Base-by-base conservation (phyloP, 2,888 invertebrate species). In the Cremastinae sp. region DNA sequence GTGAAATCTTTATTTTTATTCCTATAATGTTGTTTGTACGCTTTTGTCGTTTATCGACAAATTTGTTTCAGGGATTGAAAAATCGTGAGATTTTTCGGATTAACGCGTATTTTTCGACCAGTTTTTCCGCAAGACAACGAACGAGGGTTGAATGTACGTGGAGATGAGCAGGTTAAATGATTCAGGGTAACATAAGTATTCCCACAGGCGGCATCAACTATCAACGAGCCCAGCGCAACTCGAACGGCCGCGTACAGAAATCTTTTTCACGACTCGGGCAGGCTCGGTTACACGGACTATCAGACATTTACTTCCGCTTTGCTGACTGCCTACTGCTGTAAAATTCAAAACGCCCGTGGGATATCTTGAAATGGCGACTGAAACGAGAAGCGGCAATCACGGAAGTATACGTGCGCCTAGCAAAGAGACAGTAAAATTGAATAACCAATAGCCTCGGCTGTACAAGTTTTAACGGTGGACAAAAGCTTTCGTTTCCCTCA, bases 361-460 rank as follows among this genome's bases (percentile, higher is more conserved):
- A 59, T 51, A 38, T 53, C 69, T 36, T 47, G 20, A 64, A 65
- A 69, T 53, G 43, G 49, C 38, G 53, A 64, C 64, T 70, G 12
- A 54, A 72, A 71, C 38, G 59, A 72, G 49, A 41, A 56, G 68
- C 72, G 56, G n/a, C 49, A 75, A 75, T 75, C 56, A 61, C 20
- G 10, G 9, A 16, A 22, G 10, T 47, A 66, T 56, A 75, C 49
- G 59, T 38, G 0, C 16, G n/a, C n/a, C n/a, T 8, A n/a, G 45
- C 8, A 49, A 56, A 2, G 74, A 58, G 58, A 69, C 36, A 34
- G 62, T 74, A 51, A 74, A 64, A 74, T 68, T 69, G 69, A 64
- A 74, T 64, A 74, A 74, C 68, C 69, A 22, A 38, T 51, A 51
- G 22, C 8, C 10, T 22, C 20, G 8, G 9, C n/a, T n/a, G 14